Evolutionary conservation across 2,888 invertebrate genomes (phyloP), one percentile per base, ranked within the genome.

Genomic region (Malachius bipustulatus): DNA sequence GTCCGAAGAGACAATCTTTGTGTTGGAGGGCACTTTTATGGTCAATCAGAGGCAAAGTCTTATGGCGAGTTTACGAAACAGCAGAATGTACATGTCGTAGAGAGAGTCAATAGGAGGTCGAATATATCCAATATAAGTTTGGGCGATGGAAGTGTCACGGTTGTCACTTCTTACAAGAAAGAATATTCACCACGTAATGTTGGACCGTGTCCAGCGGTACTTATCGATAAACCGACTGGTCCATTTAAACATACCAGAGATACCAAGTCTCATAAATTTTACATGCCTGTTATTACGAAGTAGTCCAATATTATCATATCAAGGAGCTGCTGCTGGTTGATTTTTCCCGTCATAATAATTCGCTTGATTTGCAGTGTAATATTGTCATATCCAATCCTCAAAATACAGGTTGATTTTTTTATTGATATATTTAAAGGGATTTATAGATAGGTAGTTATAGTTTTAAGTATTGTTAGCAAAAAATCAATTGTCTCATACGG

Each of bases 191-290:
- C 79, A 1, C 70, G 77, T 42, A 77, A 76, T 45, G 63, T 65
- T 16, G 82, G 83, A 34, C 79, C 83, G 1, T 89, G 88, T 59
- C 84, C 84, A 0, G 87, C 84, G 19, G 72, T 82, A 16, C 66
- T 84, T 43, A 70, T 87, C 35, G 81, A 85, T 52, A 70, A 77
- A 26, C 75, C 80, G 37, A 71, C 73, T 43, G 77, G 82, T 37
- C 82, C 82, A 11, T 88, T 79, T 62, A 82, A 82, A 60, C 85
- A 87, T 53, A 84, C 84, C 14, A 71, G 85, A 43, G 83, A 88
- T 58, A 82, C 87, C 8, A 80, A 77, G 47, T 78, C 82, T 54
- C 87, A 88, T 61, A 84, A 82, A 58, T 87, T 84, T 59, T 88
- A 84, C 57, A 71, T 82, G 56, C 71, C 80, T 2, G 73, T 75